A percentile compares a stretch with the other conserved stretches of the same genome.
Evolutionary conservation across 1,140 invertebrate species (phyloP).

Genomic region (Acromyrmex heyeri): DNA sequence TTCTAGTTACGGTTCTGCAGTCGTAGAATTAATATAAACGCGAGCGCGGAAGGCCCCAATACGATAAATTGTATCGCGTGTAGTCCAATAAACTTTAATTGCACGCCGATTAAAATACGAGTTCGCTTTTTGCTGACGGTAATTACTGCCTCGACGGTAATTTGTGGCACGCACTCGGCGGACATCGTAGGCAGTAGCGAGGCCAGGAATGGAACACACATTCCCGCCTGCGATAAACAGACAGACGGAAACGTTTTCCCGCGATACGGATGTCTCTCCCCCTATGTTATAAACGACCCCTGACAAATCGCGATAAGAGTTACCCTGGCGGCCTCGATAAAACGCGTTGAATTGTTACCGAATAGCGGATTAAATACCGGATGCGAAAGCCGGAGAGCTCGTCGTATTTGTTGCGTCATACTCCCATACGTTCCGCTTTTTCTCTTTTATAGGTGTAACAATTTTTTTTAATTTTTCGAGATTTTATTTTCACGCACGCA

Average conservation of each 20-base stretch:
- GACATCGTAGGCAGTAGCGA: slow-evolving; percentile 20
- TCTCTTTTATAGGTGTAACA: background rate
- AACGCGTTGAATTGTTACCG: slow-evolving; percentile 54
- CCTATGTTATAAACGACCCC: slow-evolving; percentile 37
- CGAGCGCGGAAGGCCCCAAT: slow-evolving; percentile 50
- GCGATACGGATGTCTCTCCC: slow-evolving; percentile 39
- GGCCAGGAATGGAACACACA: slow-evolving; percentile 27
- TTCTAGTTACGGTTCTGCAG: slow-evolving; percentile 52
- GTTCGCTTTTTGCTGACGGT: slow-evolving; percentile 46
- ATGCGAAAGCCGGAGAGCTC: background rate
- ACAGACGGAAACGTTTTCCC: slow-evolving; percentile 48
- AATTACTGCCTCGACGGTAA: slow-evolving; percentile 53
- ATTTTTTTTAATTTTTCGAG: slow-evolving; percentile 44
- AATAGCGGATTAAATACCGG: slow-evolving; percentile 53
- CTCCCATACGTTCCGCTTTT: background rate
- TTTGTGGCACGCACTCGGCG: slow-evolving; percentile 58
- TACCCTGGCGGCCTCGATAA: slow-evolving; percentile 44
- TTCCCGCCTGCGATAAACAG: slow-evolving; percentile 42
- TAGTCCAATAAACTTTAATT: slow-evolving; percentile 63
- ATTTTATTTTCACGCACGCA: slow-evolving; percentile 15
- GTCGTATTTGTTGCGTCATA: slow-evolving; percentile 14
- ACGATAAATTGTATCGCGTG: slow-evolving; percentile 60
- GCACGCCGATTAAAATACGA: slow-evolving; percentile 56
- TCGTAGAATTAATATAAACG: slow-evolving; percentile 60
- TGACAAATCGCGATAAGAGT: slow-evolving; percentile 61